Evolutionary conservation across 1,140 invertebrate genomes (phyloP).

Genomic region (Maconellicoccus hirsutus): DNA sequence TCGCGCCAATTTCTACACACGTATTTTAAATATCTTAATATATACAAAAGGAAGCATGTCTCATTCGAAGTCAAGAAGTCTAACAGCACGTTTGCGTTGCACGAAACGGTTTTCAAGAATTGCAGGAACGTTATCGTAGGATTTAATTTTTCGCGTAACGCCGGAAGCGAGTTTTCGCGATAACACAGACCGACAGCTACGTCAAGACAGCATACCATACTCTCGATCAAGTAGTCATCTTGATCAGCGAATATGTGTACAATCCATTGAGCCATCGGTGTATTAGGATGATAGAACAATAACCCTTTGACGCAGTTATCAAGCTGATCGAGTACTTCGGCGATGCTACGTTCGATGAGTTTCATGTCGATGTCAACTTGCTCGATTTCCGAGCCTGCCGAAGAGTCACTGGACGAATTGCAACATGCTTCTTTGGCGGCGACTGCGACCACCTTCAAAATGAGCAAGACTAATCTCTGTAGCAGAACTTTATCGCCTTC

Average conservation of each 20-base stretch:
- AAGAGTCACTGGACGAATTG: conserved; percentile 59
- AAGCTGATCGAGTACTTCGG: conserved; percentile 62
- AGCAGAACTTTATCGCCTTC: conserved; percentile 52
- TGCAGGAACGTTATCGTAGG: conserved; percentile 71
- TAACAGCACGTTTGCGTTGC: conserved; percentile 67
- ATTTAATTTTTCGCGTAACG: conserved; percentile 64
- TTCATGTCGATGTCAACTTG: conserved; percentile 81
- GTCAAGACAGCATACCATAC: conserved; percentile 83
- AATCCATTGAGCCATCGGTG: conserved; percentile 72
- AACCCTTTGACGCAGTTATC: conserved; percentile 69
- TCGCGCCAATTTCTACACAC: conserved; percentile 69
- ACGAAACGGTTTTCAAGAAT: conserved; percentile 68
- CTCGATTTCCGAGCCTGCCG: conserved; percentile 65
- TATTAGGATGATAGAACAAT: conserved; percentile 74
- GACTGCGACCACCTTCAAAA: conserved; percentile 76
- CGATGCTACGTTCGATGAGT: conserved; percentile 69
- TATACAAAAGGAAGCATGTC: conserved; percentile 78
- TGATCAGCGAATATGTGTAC: conserved; percentile 80
- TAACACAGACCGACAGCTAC: conserved; percentile 72
- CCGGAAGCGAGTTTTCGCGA: conserved; percentile 55
- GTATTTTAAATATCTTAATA: conserved; percentile 75
- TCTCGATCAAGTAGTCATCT: conserved; percentile 80
- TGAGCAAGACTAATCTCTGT: conserved; percentile 70
- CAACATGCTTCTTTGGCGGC: conserved; percentile 79
- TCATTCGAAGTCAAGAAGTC: conserved; percentile 83